Percentiles rank a stretch among this genome's conserved stretches.
These are phyloP conservation scores for Lordiphosa fenestrarum DNA, from an alignment of 2,888 invertebrate species.

Conservation along the genomic window DNA sequence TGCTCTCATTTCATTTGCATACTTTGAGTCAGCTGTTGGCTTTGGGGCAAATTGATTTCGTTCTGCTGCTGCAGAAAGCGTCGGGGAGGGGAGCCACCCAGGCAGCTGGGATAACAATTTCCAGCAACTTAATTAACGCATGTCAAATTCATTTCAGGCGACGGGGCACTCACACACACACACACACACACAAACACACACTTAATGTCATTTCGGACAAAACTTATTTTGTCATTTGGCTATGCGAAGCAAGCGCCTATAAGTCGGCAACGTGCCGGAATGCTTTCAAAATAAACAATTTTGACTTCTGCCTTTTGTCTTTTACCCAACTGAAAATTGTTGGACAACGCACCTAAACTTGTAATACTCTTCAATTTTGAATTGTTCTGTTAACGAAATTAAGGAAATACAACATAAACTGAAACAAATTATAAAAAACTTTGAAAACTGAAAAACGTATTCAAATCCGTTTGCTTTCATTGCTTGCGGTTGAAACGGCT, in stretches of 20 bases:
- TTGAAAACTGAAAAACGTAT: too few species aligned
- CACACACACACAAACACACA: conserved; percentile 3
- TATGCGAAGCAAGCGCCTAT: conserved; percentile 11
- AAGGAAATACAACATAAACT: too few species aligned
- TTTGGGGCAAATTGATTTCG: conserved; percentile 7
- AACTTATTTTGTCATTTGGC: conserved; percentile 33
- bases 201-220: conserved; percentile 45
- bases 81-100: not conserved
- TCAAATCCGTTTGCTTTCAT: too few species aligned
- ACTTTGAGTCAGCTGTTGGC: conserved; percentile 41
- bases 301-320: conserved; percentile 12
- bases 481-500: too few species aligned
- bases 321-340: too few species aligned
- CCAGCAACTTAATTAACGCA: conserved; percentile 61
- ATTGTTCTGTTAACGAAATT: too few species aligned
- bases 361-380: conserved; percentile 1
- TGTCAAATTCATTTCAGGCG: conserved; percentile 60
- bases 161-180: conserved; percentile 5
- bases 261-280: conserved; percentile 40
- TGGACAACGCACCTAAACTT: too few species aligned
- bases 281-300: conserved; percentile 25
- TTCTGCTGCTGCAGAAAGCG: not conserved
- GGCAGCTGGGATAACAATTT: conserved; percentile 9
- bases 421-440: too few species aligned
- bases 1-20: conserved; percentile 59